Conservation (phyloP, 2,888 invertebrate genomes). For the Pantelozetes paolii region DNA sequence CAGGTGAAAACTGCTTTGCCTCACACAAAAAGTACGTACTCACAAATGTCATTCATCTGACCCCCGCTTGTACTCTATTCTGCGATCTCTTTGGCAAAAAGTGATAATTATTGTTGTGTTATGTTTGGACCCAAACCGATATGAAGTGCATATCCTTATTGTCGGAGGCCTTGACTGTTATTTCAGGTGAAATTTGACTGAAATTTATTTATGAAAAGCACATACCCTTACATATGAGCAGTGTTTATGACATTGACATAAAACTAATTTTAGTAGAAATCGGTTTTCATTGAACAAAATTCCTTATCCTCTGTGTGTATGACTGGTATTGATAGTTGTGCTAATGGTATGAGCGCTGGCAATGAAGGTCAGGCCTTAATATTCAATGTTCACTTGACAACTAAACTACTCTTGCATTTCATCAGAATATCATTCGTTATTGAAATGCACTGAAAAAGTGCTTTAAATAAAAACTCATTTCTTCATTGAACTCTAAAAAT, state of each 20-base stretch:
- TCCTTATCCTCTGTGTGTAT: neutral
- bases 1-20: constrained; percentile 13
- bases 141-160: no score
- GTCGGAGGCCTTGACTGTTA: no score
- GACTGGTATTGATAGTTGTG: neutral
- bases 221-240: no score
- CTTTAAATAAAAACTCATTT: neutral
- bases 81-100: no score
- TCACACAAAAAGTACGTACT: no score
- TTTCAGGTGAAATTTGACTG: no score
- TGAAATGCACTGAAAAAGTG: neutral
- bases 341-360: constrained; percentile 1
- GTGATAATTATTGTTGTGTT: no score
- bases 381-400: constrained; percentile 9
- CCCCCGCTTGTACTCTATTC: no score
- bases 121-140: no score
- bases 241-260: constrained; percentile 25
- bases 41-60: no score
- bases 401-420: constrained; percentile 5
- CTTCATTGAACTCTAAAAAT: neutral
- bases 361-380: constrained; percentile 16
- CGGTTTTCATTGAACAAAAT: constrained; percentile 25
- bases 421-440: constrained; percentile 8
- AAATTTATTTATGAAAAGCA: no score
- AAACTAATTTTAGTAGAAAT: constrained; percentile 27